Evolutionary conservation across 2,113 vertebrate species (phyloP), one percentile per base, ranked within the genome.

Genomic region (Blennius ocellaris): DNA sequence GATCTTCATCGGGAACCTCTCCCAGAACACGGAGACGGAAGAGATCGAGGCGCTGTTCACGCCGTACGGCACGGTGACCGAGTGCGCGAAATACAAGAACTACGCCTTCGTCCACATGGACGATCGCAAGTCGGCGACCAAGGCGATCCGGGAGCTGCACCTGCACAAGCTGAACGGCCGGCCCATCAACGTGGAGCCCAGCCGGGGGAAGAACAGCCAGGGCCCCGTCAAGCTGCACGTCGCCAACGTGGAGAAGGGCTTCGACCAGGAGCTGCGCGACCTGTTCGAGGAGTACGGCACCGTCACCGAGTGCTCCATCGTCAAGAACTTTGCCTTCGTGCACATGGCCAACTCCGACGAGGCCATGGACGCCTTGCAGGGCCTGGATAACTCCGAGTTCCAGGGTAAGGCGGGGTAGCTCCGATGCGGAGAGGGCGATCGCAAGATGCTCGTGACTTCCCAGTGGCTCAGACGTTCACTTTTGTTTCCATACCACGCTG

Each of bases 31-130:
- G 0, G 85, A 87, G 41, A 92, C 87, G 39, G 93, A 95, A 0
- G 94, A 95, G 55, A 78, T 95, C 0, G 92, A 94, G 45, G 78
- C 90, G 6, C 88, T 95, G 2, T 95, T 95, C 8, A 73, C 89
- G 0, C 76, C 92, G 49, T 93, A 94, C 7, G 94, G 94, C 58
- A 80, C 81, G 0, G 93, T 95, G 36, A 94, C 92, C 0, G 94
- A 95, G 56, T 94, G 94, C 15, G 94, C 94, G 49, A 94, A 94
- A 60, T 94, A 93, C 76, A 95, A 94, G 74, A 95, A 95, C 76
- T 95, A 94, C 66, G 94, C 93, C 0, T 95, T 95, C n/a, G 93
- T 95, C 37, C 94, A 95, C 47, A 95, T 95, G 94, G 93, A 94
- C 0, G 94, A 95, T 55, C 92, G 93, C 14, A 94, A 94, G 55